These are phyloP conservation scores for Graptemys geographica DNA, from an alignment of 2,797 vertebrate genomes.

Conservation along the genomic window DNA sequence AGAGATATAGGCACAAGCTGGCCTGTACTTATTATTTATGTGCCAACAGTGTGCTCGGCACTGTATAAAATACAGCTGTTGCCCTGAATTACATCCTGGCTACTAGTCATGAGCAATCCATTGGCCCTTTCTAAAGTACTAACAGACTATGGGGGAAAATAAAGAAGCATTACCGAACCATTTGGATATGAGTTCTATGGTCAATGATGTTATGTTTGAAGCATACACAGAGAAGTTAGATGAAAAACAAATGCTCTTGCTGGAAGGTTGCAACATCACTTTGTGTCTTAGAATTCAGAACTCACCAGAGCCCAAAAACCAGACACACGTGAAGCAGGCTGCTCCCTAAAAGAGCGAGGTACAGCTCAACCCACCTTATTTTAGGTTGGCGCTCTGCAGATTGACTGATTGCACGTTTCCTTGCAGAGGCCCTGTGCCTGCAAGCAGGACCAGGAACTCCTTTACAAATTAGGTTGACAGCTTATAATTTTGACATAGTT, in stretches of 20 bases:
- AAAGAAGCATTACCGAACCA: neutral
- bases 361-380: neutral
- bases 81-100: neutral
- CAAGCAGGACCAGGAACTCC: neutral
- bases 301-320: neutral
- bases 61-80: neutral
- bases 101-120: neutral
- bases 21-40: neutral
- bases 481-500: neutral
- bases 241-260: neutral
- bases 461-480: neutral
- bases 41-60: rapidly evolving
- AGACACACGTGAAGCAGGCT: neutral
- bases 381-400: neutral
- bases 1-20: neutral
- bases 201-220: neutral
- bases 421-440: neutral
- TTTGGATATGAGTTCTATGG: neutral
- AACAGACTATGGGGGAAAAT: neutral
- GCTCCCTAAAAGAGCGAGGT: neutral
- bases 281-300: neutral
- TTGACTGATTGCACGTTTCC: neutral
- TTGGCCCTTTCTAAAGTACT: neutral
- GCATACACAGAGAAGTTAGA: neutral
- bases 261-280: neutral